phyloP scores from a whole-genome alignment of 2,797 vertebrate genomes.

The Phoeniculus purpureus region DNA sequence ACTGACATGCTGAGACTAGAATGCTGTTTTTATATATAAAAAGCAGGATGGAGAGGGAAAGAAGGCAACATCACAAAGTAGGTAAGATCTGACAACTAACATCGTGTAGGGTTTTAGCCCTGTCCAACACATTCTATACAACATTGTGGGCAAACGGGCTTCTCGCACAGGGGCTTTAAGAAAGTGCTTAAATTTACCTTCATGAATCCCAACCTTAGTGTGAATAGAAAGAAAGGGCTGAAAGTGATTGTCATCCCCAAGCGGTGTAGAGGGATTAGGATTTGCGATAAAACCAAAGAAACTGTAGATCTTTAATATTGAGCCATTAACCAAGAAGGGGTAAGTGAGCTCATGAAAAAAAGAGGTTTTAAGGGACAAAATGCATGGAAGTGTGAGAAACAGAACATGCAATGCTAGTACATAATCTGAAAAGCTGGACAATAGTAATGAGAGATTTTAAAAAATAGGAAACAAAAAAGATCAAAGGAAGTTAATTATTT shows the following conservation, averaged over 20 bases:
- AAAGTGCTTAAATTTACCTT: neutral
- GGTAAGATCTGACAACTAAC: neutral
- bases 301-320: neutral
- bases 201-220: neutral
- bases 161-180: neutral
- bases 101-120: neutral
- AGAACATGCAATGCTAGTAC: neutral
- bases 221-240: neutral
- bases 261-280: neutral
- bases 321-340: neutral
- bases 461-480: neutral
- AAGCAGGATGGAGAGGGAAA: neutral
- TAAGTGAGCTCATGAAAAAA: neutral
- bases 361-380: neutral
- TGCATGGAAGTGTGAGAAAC: neutral
- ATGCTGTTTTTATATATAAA: neutral
- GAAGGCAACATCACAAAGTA: neutral
- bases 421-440: neutral
- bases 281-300: neutral
- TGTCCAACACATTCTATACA: neutral
- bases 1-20: fast-evolving
- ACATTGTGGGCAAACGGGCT: neutral
- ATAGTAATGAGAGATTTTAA: neutral
- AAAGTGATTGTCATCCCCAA: neutral
- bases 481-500: neutral